phyloP scores from a whole-genome alignment of 1,140 invertebrate species.

The Hyles vespertilio region DNA sequence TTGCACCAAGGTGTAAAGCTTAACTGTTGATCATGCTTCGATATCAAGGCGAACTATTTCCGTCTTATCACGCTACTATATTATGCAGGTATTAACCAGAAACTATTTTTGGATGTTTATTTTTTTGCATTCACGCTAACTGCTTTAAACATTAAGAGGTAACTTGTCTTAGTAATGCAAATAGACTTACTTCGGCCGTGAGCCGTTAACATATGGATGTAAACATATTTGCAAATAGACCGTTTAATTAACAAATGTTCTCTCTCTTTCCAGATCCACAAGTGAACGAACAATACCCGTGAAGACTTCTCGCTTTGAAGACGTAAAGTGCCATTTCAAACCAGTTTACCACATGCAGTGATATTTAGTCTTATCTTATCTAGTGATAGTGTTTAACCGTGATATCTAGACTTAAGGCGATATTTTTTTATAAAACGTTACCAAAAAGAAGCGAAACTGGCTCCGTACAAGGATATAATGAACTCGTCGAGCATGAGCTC shows the following conservation, averaged over 20 bases:
- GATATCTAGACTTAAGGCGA: conserved; percentile 50
- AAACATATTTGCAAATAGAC: no score
- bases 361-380: conserved; percentile 61
- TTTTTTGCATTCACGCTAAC: no score
- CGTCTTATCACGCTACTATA: no score
- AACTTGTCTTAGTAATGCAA: no score
- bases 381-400: conserved; percentile 62
- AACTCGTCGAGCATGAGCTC: conserved; percentile 69
- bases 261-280: conserved; percentile 43
- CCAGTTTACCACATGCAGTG: conserved; percentile 72
- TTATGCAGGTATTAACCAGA: no score
- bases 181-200: no score
- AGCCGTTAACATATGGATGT: no score
- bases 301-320: conserved; percentile 59
- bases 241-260: conserved; percentile 1
- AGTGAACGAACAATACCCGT: conserved; percentile 53
- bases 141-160: no score
- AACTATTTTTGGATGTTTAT: no score
- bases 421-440: conserved; percentile 54
- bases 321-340: conserved; percentile 68
- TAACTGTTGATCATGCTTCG: no score
- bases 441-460: conserved; percentile 70
- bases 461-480: conserved; percentile 74
- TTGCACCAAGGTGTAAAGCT: no score
- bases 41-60: no score